Conservation (phyloP, 2,113 vertebrate genomes). For the Thunnus maccoyii region DNA sequence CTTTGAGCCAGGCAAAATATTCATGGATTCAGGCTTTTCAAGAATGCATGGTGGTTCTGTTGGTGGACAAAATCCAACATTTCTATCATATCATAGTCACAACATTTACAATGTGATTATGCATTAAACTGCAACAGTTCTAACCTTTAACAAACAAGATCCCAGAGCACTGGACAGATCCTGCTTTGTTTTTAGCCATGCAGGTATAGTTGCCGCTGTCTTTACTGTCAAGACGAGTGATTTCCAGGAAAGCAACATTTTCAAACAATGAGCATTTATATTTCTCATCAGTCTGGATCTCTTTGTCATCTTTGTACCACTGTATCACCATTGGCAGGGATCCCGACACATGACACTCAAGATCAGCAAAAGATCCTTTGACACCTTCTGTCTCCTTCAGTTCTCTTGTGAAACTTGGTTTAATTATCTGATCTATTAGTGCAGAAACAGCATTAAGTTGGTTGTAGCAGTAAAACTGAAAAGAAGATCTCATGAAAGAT, state of each 20-base stretch:
- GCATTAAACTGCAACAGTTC: slow-evolving; percentile 19
- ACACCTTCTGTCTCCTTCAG: slow-evolving; percentile 92
- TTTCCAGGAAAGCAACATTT: slow-evolving; percentile 93
- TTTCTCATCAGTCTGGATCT: slow-evolving; percentile 90
- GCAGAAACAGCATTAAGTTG: background rate
- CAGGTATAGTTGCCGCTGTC: slow-evolving; percentile 92
- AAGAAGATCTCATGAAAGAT: background rate
- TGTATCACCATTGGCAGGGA: slow-evolving; percentile 92
- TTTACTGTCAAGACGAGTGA: slow-evolving; percentile 87
- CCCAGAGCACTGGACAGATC: slow-evolving; percentile 89
- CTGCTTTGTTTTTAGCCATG: slow-evolving; percentile 90
- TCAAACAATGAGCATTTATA: slow-evolving; percentile 93
- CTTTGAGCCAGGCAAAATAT: slow-evolving; percentile 87
- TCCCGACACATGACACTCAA: slow-evolving; percentile 93
- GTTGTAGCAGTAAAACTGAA: background rate
- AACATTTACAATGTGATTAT: background rate
- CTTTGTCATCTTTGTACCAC: slow-evolving; percentile 92
- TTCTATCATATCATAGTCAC: background rate
- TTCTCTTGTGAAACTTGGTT: slow-evolving; percentile 93
- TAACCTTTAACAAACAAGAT: slow-evolving; percentile 93
- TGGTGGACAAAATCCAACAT: slow-evolving; percentile 19
- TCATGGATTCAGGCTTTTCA: slow-evolving; percentile 90
- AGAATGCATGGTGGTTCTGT: slow-evolving; percentile 90
- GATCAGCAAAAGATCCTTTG: slow-evolving; percentile 90
- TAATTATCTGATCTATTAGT: slow-evolving; percentile 92